Base-by-base conservation (phyloP, 2,888 invertebrate species). In the Rutpela maculata region DNA sequence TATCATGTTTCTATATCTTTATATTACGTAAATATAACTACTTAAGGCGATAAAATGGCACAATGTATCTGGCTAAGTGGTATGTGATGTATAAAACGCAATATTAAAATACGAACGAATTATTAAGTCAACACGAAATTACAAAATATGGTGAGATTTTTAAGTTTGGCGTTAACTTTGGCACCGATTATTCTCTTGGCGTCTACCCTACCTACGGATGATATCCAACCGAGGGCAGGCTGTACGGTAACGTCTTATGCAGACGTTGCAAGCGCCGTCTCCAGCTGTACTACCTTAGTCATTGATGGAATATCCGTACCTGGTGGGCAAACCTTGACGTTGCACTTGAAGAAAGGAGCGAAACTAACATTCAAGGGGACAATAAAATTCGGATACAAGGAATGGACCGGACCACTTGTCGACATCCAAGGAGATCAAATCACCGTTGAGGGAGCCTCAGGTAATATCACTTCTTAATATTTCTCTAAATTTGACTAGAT, bases 401-500 rank as follows among this genome's bases (percentile, higher is more conserved):
- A 71, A 65, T 79, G 79, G 79, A n/a, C 12, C 11, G 79, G 79
- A 18, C 79, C 79, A 6, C 70, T 79, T 4, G 19, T 79, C 3
- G 22, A 50, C 3, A 70, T 79, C 17, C 15, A 56, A 9, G 79
- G 79, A 68, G 75, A 55, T 15, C 18, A 60, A 22, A 77, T 79
- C 0, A 79, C 72, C 5, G 75, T 79, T n/a, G 17, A 57, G 10
- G 79, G 79, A 22, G 60, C 19, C n/a, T 66, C 18, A 19, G 59
- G 35, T 71, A 22, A 12, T 26, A 3, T 26, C 22, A 26, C 22
- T 4, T 26, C 4, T 26, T 26, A 26, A 26, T 26, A 1, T 26
- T 26, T 26, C n/a, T 26, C 4, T 26, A 4, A 3, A 4, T 1
- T 1, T 26, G 22, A 26, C 22, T 26, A 3, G 22, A 26, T 26